Conservation (phyloP, 2,797 vertebrate genomes). For the Rhincodon typus region DNA sequence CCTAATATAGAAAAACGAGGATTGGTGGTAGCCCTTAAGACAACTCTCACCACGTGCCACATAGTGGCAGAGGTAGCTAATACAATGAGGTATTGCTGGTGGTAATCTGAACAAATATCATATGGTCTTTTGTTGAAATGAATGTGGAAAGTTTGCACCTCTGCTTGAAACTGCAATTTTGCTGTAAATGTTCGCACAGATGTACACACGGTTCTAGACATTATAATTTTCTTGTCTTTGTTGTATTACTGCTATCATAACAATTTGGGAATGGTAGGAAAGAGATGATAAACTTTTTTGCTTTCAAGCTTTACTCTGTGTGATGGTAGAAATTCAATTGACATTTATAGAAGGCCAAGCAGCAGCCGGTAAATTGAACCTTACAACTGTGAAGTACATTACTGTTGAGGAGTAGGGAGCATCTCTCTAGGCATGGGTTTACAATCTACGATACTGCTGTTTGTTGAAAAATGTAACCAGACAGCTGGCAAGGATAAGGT, state of each 20-base stretch:
- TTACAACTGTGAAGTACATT: not conserved
- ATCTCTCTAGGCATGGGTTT: not conserved
- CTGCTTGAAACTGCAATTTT: not conserved
- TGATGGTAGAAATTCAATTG: not conserved
- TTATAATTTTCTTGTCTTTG: not conserved
- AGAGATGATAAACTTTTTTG: not conserved
- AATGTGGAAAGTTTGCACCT: not conserved
- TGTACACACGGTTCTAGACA: not conserved
- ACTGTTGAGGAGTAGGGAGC: not conserved
- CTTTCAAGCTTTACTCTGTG: not conserved
- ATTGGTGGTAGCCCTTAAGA: too few species aligned
- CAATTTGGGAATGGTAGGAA: not conserved
- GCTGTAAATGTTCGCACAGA: not conserved
- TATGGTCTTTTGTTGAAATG: not conserved
- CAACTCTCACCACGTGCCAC: too few species aligned
- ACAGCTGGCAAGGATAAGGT: not conserved
- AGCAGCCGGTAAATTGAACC: not conserved
- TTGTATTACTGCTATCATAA: not conserved
- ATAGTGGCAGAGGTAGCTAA: too few species aligned
- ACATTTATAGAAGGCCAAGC: slow-evolving; percentile 11
- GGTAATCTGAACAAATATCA: too few species aligned
- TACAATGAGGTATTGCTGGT: too few species aligned
- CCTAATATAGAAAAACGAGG: too few species aligned
- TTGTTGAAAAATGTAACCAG: not conserved
- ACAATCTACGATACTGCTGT: not conserved